Evolutionary conservation across 2,797 vertebrate genomes (phyloP), one percentile per base, ranked within the genome.

Genomic region (Pantherophis vulpinus): DNA sequence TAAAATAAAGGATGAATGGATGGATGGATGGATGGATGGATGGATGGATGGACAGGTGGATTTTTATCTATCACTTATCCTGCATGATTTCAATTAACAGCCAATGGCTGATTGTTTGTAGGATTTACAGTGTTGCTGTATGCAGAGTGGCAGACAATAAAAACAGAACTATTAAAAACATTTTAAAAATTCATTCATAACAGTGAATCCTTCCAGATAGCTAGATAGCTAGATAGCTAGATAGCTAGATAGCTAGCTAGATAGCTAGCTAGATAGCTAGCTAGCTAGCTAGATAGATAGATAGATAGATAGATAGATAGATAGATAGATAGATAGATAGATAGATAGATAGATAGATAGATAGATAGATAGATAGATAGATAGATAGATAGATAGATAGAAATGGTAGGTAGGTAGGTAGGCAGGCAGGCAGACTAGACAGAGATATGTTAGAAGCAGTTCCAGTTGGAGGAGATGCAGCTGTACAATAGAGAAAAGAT

Each of bases 211-310:
- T 42, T 79, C 37, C 37, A 63, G 25, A 61, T 61, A 61, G 42
- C 3, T 42, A 10, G 59, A 60, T 7, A 58, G 56, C 16, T 5
- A 58, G 56, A 18, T 6, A 18, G 59, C 9, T 0, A 23, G 59
- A 23, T 8, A 8, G 59, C 0, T 2, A 23, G 20, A 23, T 2
- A 60, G 23, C 0, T 8, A 60, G 59, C 0, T 1, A 63, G 27
- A 42, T 42, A 63, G 58, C 0, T 2, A 23, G 20, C 8, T 2
- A 60, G 23, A 2, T 8, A 60, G 59, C n/a, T n/a, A n/a, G n/a
- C n/a, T n/a, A n/a, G n/a, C n/a, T n/a, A n/a, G n/a, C n/a, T n/a
- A n/a, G 3, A 60, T 3, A 10, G 59, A 60, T 7, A 58, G 56
- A 58, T 5, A 58, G 56, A 18, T 6, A 18, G 59, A 23, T 0